Evolutionary conservation across 1,140 invertebrate genomes (phyloP), one percentile per base, ranked within the genome.

Genomic region (Drosophila nasuta): DNA sequence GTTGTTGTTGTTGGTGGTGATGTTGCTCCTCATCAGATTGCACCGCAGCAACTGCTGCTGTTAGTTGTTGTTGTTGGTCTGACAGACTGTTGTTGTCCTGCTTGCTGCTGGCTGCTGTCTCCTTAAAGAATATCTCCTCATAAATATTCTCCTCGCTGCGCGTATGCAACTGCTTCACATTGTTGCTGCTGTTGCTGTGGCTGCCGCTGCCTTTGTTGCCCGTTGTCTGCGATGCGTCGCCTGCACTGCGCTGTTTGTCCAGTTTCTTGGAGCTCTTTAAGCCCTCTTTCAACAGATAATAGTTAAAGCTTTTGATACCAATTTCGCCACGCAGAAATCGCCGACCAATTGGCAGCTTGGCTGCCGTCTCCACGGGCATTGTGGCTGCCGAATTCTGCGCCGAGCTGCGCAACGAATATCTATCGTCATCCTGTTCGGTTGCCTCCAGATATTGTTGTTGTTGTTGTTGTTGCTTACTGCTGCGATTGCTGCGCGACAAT

Each of bases 221-320:
- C 6, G 28, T 28, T 30, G n/a, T 15, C 28, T 54, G n/a, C n/a
- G 51, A 3, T 38, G 20, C 20, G 20, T 71, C 58, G 7, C 56
- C 30, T 41, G 62, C 43, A 43, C 35, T 73, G 45, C 86, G 79
- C 13, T 89, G 87, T 30, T 90, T 91, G 25, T 82, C 85, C 62
- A 82, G 43, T 51, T 92, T 91, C 15, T 92, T 91, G 0, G 91
- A 82, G 49, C 82, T 91, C 65, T 93, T 93, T 6, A 93, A 41
- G 11, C 92, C 92, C 70, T 93, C 92, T 59, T 93, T 92, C 0
- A 93, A 74, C 20, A 93, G 62, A 72, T 93, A 93, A 59, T 93
- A 93, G 64, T 93, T 93, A 75, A 93, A 93, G 79, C 92, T 93
- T 73, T 92, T 92, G 17, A 93, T 93, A 43, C 92, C 92, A 33